Percentiles rank a stretch among this genome's conserved stretches.
These are phyloP conservation scores for Phrixothrix hirtus DNA, from an alignment of 2,888 invertebrate species.

Conservation along the genomic window DNA sequence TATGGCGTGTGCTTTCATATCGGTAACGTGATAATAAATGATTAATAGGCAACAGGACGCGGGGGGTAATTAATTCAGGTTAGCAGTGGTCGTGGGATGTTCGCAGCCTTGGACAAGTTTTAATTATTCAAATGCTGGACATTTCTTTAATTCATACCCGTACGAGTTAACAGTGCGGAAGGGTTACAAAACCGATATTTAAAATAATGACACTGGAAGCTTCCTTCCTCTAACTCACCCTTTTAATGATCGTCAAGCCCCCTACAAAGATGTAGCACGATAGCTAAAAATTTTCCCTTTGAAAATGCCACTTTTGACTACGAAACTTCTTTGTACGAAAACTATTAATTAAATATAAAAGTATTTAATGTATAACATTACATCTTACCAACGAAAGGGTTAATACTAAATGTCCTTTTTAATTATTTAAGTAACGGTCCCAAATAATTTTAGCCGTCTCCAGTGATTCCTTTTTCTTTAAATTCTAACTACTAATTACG, in stretches of 20 bases:
- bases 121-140: conserved; percentile 45
- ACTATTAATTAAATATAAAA: conserved; percentile 3
- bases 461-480: neutral
- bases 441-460: neutral
- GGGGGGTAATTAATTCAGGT: conserved; percentile 35
- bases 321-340: neutral
- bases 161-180: conserved; percentile 32
- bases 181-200: conserved; percentile 30
- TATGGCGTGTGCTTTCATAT: conserved; percentile 15
- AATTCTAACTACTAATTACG: no score
- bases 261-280: conserved; percentile 9
- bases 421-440: neutral
- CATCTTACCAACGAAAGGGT: neutral
- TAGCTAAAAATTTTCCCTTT: conserved; percentile 17
- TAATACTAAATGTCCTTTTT: neutral
- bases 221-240: conserved; percentile 17
- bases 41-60: conserved; percentile 18
- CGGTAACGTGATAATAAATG: conserved; percentile 16
- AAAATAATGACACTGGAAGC: conserved; percentile 24
- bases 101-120: conserved; percentile 42
- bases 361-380: conserved; percentile 1
- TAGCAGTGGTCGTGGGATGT: conserved; percentile 26
- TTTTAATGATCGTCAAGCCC: conserved; percentile 20
- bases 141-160: conserved; percentile 46
- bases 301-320: neutral